Evolutionary conservation across 2,888 invertebrate genomes (phyloP).

Genomic region (Steromphala cineraria): DNA sequence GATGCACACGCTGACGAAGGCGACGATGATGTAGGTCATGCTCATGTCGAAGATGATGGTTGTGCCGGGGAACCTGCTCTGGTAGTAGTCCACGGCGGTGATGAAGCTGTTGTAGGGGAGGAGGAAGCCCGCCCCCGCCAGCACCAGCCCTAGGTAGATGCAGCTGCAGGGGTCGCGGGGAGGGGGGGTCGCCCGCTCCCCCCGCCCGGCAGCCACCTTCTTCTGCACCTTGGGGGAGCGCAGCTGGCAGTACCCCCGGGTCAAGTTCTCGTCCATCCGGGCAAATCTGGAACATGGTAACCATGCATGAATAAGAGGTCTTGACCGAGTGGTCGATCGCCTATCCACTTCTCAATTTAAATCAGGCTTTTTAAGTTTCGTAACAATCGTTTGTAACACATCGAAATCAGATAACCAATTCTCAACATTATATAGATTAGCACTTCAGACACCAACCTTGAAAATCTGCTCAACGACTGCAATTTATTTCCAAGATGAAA

Average conservation of each 20-base stretch:
- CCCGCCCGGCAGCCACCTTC: background rate
- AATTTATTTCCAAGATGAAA: background rate
- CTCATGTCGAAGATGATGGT: slow-evolving; percentile 95
- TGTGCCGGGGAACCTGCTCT: slow-evolving; percentile 87
- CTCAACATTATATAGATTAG: too few species aligned
- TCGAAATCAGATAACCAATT: too few species aligned
- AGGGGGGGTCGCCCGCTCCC: slow-evolving; percentile 35
- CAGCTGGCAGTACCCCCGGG: slow-evolving; percentile 40
- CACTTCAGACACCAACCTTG: too few species aligned
- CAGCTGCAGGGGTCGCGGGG: slow-evolving; percentile 78
- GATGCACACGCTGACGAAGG: slow-evolving; percentile 89
- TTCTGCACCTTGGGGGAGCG: slow-evolving; percentile 33
- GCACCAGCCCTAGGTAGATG: slow-evolving; percentile 85
- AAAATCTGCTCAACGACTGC: background rate
- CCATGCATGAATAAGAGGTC: too few species aligned
- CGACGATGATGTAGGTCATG: slow-evolving; percentile 91
- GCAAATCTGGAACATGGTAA: background rate
- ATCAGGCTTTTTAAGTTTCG: too few species aligned
- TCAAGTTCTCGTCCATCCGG: slow-evolving; percentile 39
- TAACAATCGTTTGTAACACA: too few species aligned
- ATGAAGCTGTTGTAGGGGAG: slow-evolving; percentile 96
- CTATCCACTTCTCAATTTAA: too few species aligned
- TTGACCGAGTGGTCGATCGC: too few species aligned
- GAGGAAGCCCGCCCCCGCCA: slow-evolving; percentile 92
- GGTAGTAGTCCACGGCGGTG: slow-evolving; percentile 95